Evolutionary conservation across 2,797 vertebrate genomes (phyloP), one percentile per base, ranked within the genome.

Genomic region (Loris lydekkerianus): DNA sequence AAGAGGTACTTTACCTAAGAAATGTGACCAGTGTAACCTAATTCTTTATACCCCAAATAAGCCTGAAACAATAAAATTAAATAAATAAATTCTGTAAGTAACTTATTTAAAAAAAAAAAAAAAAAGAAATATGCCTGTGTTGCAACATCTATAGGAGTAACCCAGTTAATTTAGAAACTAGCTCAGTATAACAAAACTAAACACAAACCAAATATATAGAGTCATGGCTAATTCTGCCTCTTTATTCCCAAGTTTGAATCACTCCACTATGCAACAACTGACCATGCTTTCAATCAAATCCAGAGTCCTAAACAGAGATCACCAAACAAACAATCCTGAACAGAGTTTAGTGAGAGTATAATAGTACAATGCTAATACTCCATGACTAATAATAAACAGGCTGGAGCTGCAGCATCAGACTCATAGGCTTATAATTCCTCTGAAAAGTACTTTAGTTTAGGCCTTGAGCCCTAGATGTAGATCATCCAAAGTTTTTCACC

Each of bases 131-230:
- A 56, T 90, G 11, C 46, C 34, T 93, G n/a, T 37, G 5, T 83
- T 80, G n/a, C 3, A 91, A 15, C 10, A 95, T 37, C 49, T 60
- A 40, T 1, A 70, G 13, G 17, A 86, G 7, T 7, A 70, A 34
- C 34, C 29, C 91, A 90, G 17, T 89, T 11, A 94, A 77, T 40
- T 46, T 60, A 78, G n/a, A 95, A 93, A 92, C 17, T 61, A 49
- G 25, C 56, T 9, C 61, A 85, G 46, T 58, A 43, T 40, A 75
- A 69, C 27, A 63, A 91, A 75, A 13, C 10, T 37, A 60, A 81
- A 86, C 14, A 58, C 10, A 93, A 75, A 82, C 20, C 58, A 89
- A 92, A 73, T 5, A n/a, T 25, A 37, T 21, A 11, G 14, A n/a
- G 40, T 82, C 53, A 63, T 67, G 72, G 11, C 20, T 92, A 82